phyloP scores from a whole-genome alignment of 2,113 vertebrate genomes.

The Condylura cristata region DNA sequence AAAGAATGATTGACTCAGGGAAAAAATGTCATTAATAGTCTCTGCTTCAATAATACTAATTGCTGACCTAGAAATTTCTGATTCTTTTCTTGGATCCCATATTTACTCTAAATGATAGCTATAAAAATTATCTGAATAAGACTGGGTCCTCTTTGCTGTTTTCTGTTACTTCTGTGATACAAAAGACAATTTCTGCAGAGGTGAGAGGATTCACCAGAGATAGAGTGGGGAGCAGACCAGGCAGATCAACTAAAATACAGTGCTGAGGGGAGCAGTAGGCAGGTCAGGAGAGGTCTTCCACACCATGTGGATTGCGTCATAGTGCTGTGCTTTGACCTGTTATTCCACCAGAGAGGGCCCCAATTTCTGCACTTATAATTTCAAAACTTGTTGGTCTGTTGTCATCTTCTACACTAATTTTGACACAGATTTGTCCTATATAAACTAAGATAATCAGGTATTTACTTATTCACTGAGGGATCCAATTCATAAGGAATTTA shows the following conservation, averaged over 20 bases:
- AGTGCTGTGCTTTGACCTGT: too few species aligned
- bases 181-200: not conserved
- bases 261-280: too few species aligned
- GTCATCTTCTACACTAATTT: not conserved
- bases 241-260: too few species aligned
- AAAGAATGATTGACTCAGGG: not conserved
- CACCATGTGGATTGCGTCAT: too few species aligned
- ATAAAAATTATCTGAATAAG: not conserved
- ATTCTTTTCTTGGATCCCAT: not conserved
- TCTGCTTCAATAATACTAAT: not conserved
- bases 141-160: not conserved
- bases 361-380: not conserved
- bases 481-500: not conserved
- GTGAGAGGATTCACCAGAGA: too few species aligned
- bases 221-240: too few species aligned
- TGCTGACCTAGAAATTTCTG: not conserved
- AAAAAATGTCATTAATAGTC: not conserved
- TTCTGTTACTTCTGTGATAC: not conserved
- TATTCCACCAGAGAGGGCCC: too few species aligned
- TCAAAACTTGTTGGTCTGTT: not conserved
- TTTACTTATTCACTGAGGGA: slow-evolving; percentile 39
- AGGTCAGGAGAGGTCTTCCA: too few species aligned
- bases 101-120: not conserved
- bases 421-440: not conserved
- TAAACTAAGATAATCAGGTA: slow-evolving; percentile 1